Evolutionary conservation across 2,113 vertebrate species (phyloP).

Genomic region (Lepidothrix coronata): DNA sequence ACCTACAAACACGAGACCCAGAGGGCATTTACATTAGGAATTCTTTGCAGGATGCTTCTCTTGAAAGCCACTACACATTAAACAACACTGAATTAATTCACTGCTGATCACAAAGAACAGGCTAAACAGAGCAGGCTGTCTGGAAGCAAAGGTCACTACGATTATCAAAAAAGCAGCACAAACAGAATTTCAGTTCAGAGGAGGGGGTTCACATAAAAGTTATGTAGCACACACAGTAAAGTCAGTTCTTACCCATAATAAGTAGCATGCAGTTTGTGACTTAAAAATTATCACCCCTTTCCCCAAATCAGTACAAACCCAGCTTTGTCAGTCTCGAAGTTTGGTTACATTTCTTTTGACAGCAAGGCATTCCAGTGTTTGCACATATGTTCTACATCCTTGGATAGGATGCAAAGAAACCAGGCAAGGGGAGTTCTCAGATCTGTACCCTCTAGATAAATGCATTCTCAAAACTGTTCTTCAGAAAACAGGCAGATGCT

Average conservation of each 20-base stretch:
- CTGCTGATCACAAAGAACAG: background rate
- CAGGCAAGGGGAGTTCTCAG: background rate
- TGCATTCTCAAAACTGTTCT: background rate
- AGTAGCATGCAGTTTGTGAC: background rate
- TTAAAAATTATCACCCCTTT: background rate
- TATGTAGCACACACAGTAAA: background rate
- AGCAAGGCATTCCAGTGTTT: background rate
- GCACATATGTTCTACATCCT: background rate
- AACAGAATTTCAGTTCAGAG: background rate
- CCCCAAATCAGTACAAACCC: background rate
- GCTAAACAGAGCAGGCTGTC: background rate
- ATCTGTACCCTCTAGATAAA: background rate
- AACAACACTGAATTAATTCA: background rate
- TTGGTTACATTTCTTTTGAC: background rate
- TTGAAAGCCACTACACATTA: background rate
- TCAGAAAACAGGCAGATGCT: background rate
- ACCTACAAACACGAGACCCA: background rate
- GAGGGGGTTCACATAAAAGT: constrained; percentile 63
- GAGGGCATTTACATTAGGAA: rapidly evolving
- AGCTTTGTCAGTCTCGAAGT: background rate
- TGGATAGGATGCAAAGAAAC: background rate
- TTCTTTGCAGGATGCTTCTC: background rate
- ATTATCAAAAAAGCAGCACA: background rate
- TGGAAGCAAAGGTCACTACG: constrained; percentile 12
- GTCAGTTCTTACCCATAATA: background rate